Evolutionary conservation across 2,113 vertebrate genomes (phyloP).

Genomic region (Psilopogon haemacephalus): DNA sequence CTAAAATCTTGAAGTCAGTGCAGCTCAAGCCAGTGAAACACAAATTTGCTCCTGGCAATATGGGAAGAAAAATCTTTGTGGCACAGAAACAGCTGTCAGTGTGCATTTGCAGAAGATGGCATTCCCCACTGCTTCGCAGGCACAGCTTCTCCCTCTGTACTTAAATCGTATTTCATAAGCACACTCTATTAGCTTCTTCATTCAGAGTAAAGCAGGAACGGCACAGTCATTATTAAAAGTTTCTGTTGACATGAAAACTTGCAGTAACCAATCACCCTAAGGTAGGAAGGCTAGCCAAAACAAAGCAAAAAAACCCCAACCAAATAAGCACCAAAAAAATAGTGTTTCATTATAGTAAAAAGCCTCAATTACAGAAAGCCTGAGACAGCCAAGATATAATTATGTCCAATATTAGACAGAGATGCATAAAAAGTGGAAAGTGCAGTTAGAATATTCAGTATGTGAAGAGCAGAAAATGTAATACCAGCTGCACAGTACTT

Average conservation of each 20-base stretch:
- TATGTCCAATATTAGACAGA: slow-evolving; percentile 1
- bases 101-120: slow-evolving; percentile 9
- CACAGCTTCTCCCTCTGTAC: neutral
- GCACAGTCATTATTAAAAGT: neutral
- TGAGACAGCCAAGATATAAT: slow-evolving; percentile 3
- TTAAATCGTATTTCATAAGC: slow-evolving; percentile 15
- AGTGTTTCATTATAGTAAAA: slow-evolving; percentile 2
- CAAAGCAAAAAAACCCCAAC: neutral
- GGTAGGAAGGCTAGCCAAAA: slow-evolving; percentile 17
- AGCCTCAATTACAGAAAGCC: slow-evolving; percentile 1
- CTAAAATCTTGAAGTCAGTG: neutral
- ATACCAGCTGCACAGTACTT: slow-evolving; percentile 21
- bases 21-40: neutral
- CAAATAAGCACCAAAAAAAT: neutral
- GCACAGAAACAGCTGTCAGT: slow-evolving; percentile 45
- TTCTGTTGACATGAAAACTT: slow-evolving; percentile 25
- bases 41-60: neutral
- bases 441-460: neutral
- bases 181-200: neutral
- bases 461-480: neutral
- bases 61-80: neutral
- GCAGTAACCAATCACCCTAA: neutral
- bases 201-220: neutral
- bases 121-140: neutral
- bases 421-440: neutral